Evolutionary conservation across 2,113 vertebrate genomes (phyloP), one percentile per base, ranked within the genome.

Genomic region (Paracanthobrama guichenoti): DNA sequence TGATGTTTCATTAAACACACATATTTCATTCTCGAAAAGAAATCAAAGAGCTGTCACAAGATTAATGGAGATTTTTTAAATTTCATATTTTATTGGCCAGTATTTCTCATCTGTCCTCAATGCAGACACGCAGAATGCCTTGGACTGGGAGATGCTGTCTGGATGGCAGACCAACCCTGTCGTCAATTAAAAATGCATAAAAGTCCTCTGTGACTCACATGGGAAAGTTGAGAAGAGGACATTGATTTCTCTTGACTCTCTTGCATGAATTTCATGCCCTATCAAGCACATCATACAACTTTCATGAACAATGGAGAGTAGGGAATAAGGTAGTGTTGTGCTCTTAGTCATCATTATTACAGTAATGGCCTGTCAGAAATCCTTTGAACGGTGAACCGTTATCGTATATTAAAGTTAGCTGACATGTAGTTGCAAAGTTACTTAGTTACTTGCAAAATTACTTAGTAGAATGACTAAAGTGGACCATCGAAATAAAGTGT

Each of bases 231-330:
- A 80, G 78, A 80, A 16, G 42, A 79, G 14, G 46, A 50, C 60
- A 66, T 80, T 48, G 24, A 80, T 66, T 80, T 66, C 39, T 79
- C 3, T 46, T 13, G 24, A 48, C 77, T 66, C n/a, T 28, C 78
- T 66, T 28, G 39, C 44, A 28, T 80, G 39, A 46, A 80, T 80
- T 80, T 66, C 42, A 80, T 66, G 78, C 78, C 26, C 78, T 44
- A 46, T 80, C 42, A 80, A 66, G 46, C 26, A 66, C 60, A 66
- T 66, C 42, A 80, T 31, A 50, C 24, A 66, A 50, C 59, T 28
- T 80, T 80, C 24, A 66, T 66, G 78, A 48, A 64, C 78, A 31
- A 31, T 4, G 11, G 76, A 79, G 13, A 44, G 35, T 26, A 26
- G 60, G 50, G 60, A 28, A 26, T 48, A 80, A 22, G 48, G 18